These are phyloP conservation scores for Pentamera pediparva DNA, from an alignment of 53 echinoderm and acorn worm species.

Conservation along the genomic window DNA sequence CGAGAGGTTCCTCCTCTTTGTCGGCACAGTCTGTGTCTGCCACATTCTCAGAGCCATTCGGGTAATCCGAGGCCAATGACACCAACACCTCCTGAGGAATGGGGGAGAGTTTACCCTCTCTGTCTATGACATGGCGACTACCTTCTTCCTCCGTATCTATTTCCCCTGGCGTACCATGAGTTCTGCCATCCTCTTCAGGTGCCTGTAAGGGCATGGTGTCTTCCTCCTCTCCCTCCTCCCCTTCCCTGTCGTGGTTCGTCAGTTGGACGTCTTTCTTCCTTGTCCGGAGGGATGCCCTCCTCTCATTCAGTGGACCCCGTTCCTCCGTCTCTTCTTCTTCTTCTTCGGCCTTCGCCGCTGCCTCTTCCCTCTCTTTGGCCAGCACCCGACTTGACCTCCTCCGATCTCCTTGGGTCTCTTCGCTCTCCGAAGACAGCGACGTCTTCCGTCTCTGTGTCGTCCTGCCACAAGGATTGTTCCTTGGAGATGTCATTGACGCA, in stretches of 20 bases:
- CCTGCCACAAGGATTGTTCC: neutral
- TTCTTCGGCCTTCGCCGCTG: neutral
- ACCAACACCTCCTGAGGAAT: neutral
- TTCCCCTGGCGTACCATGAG: too few species aligned
- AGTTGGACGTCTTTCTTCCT: neutral
- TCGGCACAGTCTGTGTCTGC: neutral
- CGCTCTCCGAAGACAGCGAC: neutral
- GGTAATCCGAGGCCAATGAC: neutral
- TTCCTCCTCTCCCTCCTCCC: slow-evolving; percentile 1
- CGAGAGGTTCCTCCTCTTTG: neutral
- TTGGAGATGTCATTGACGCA: neutral
- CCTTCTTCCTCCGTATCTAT: too few species aligned
- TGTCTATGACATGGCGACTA: too few species aligned
- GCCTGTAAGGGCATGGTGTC: neutral
- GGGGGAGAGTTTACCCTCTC: neutral
- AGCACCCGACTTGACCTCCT: neutral
- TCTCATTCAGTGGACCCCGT: neutral
- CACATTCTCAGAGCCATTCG: neutral
- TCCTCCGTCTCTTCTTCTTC: neutral
- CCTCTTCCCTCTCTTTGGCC: slow-evolving; percentile 18
- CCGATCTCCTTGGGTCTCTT: neutral
- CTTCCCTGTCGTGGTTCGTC: neutral
- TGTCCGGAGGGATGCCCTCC: neutral
- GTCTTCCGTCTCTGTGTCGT: neutral
- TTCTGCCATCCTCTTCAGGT: neutral